Percentiles rank a stretch among this genome's conserved stretches.
These are phyloP conservation scores for Coilia nasus DNA, from an alignment of 2,797 vertebrate species.

Conservation along the genomic window DNA sequence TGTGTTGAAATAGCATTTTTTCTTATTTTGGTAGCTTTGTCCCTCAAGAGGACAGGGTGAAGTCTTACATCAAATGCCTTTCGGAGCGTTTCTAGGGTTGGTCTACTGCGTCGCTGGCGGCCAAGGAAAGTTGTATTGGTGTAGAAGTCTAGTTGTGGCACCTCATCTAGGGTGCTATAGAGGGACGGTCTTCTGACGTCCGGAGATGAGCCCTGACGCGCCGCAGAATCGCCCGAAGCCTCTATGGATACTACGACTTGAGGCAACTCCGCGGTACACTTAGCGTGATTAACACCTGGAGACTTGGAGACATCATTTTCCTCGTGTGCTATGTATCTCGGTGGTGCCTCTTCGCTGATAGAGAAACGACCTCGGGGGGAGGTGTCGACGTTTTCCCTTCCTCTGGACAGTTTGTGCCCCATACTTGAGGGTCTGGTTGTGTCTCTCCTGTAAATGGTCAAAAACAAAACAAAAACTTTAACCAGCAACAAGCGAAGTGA, in stretches of 20 bases:
- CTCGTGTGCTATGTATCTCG: slow-evolving; percentile 50
- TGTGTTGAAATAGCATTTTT: not conserved
- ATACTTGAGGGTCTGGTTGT: slow-evolving; percentile 45
- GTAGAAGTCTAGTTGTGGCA: slow-evolving; percentile 70
- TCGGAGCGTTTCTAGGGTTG: slow-evolving; percentile 68
- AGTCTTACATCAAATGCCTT: slow-evolving; percentile 60
- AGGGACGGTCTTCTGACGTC: slow-evolving; percentile 63
- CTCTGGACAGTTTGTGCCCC: slow-evolving; percentile 65
- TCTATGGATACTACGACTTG: slow-evolving; percentile 38
- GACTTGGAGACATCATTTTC: not conserved
- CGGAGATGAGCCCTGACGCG: slow-evolving; percentile 40
- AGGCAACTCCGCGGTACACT: slow-evolving; percentile 5
- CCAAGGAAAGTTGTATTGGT: slow-evolving; percentile 56
- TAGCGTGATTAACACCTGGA: not conserved
- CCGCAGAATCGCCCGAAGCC: slow-evolving; percentile 30
- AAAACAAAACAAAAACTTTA: not conserved
- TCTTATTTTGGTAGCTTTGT: not conserved
- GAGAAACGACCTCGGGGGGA: slow-evolving; percentile 50
- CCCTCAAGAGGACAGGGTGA: not conserved
- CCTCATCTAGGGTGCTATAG: slow-evolving; percentile 71
- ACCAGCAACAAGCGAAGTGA: not conserved
- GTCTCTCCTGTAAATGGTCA: not conserved
- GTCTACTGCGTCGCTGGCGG: slow-evolving; percentile 51
- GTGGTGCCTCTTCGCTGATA: slow-evolving; percentile 50
- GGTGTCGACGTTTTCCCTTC: not conserved